phyloP scores from a whole-genome alignment of 2,113 vertebrate species.

The Bos javanicus region DNA sequence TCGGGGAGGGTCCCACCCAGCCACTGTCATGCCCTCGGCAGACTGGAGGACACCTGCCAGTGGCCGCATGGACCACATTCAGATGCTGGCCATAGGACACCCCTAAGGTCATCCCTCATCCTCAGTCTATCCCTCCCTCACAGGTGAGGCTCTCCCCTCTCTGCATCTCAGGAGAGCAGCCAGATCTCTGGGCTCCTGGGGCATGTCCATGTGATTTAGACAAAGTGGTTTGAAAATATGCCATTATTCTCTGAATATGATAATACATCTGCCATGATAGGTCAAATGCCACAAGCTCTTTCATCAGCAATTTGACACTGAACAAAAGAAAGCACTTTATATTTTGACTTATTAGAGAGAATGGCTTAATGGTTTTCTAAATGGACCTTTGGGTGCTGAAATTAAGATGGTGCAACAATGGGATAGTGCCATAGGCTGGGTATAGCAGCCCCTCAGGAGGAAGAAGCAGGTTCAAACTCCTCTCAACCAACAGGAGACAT shows the following conservation, averaged over 20 bases:
- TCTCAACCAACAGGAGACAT: background rate
- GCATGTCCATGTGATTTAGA: background rate
- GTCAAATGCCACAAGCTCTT: background rate
- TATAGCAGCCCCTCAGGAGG: background rate
- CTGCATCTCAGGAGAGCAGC: background rate
- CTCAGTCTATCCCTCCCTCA: too few species aligned
- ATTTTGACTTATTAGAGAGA: background rate
- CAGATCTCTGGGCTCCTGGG: background rate
- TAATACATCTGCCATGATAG: background rate
- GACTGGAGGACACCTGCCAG: too few species aligned
- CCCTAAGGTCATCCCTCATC: background rate
- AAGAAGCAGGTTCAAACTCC: background rate
- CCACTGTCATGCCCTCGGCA: background rate
- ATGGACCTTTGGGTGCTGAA: too few species aligned
- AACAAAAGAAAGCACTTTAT: background rate
- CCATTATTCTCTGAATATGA: rapidly evolving
- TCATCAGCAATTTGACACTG: background rate
- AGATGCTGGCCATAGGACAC: background rate
- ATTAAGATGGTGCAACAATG: background rate
- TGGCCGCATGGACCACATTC: background rate
- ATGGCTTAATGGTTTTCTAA: background rate
- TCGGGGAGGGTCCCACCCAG: rapidly evolving
- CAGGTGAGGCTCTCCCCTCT: background rate
- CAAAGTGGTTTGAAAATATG: background rate
- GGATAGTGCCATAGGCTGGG: rapidly evolving